Evolutionary conservation across 2,888 invertebrate species (phyloP), one percentile per base, ranked within the genome.

Genomic region (Achlya flavicornis): DNA sequence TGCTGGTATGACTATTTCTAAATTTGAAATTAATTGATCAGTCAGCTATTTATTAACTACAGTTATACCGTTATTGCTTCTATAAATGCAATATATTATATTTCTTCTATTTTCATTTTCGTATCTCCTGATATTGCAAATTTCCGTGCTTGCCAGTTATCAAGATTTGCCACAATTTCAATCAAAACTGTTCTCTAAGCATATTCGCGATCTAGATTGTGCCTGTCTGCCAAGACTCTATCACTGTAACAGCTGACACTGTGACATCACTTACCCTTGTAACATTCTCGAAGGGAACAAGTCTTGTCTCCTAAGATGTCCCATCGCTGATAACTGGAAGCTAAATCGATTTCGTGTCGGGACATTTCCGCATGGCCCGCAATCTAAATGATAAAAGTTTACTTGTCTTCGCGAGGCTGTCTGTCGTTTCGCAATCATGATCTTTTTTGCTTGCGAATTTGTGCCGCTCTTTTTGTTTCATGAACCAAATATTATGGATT

Each of bases 381-480:
- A 5, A 53, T 53, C 53, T 19, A 53, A 53, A 53, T 53, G 53
- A 53, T 53, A 53, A 53, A 53, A 53, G 53, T 53, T 53, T 53
- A 3, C 53, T 53, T 53, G 53, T 53, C 19, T 53, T 53, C 19
- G 16, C 19, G 53, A n/a, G 19, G 19, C 53, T 33, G 38, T 64
- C 57, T 53, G 19, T 19, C 53, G 16, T 8, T 53, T 19, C 53
- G 19, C 8, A 10, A 53, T 53, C 19, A 10, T 53, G 16, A 19
- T 8, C 53, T 19, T 19, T 10, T 53, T 16, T 19, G n/a, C 2
- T 53, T 19, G 8, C n/a, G n/a, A n/a, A 46, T 41, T 12, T 41
- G 41, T 5, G 43, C 38, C n/a, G 7, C 11, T 46, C 14, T 46
- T 46, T 46, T n/a, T 46, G 4, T 46, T 41, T 41, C 10, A 41